phyloP scores from a whole-genome alignment of 2,888 invertebrate genomes.

The Pristionchus exspectatus region DNA sequence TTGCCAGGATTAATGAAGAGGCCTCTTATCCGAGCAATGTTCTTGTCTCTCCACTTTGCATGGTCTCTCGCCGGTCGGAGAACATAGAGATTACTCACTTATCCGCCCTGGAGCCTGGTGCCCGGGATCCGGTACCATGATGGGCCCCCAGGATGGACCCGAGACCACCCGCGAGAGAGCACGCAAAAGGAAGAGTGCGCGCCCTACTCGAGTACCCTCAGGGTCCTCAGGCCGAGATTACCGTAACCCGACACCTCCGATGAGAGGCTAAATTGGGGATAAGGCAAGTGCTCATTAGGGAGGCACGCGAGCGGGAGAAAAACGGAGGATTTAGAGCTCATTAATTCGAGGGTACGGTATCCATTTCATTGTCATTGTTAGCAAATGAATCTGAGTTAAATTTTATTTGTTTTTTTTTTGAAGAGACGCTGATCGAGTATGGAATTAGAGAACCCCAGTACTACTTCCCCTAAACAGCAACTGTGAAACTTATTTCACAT shows the following conservation, averaged over 20 bases:
- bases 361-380: neutral
- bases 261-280: neutral
- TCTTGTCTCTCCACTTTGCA: neutral
- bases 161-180: neutral
- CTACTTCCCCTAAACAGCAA: too few relatives aligned
- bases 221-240: neutral
- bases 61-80: neutral
- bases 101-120: neutral
- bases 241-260: neutral
- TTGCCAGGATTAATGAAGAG: neutral
- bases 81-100: neutral
- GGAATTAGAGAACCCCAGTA: too few relatives aligned
- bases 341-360: neutral
- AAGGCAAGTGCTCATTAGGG: neutral
- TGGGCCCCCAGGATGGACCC: neutral
- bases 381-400: too few relatives aligned
- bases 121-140: neutral
- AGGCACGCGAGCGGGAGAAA: neutral
- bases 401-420: too few relatives aligned
- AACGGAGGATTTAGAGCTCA: neutral
- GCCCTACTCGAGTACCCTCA: neutral
- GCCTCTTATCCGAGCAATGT: neutral
- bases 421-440: too few relatives aligned
- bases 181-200: too few relatives aligned
- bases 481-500: too few relatives aligned